Evolutionary conservation across 2,797 vertebrate species (phyloP).

Genomic region (Graptemys geographica): DNA sequence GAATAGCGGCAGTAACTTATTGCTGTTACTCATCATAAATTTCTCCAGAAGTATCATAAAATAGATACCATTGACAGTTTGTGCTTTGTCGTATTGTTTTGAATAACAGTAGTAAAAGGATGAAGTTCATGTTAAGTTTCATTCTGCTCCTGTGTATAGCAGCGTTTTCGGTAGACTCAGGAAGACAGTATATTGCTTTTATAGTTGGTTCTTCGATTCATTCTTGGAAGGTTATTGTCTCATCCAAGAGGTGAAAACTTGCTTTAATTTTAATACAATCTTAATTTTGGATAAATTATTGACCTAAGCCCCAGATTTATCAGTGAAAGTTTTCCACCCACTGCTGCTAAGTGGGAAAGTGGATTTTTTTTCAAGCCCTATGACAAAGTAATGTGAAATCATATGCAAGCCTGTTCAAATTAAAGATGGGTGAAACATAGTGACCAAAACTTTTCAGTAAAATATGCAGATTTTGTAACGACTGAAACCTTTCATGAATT

Average conservation of each 20-base stretch:
- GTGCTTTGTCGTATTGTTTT: not conserved
- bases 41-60: too few species aligned
- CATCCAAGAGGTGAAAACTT: slow-evolving; percentile 55
- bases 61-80: too few species aligned
- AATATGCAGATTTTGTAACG: too few species aligned
- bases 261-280: slow-evolving; percentile 56
- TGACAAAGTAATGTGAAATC: slow-evolving; percentile 43
- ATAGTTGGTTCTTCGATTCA: slow-evolving; percentile 51
- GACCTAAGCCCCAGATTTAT: slow-evolving; percentile 33
- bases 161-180: slow-evolving; percentile 40
- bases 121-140: slow-evolving; percentile 1
- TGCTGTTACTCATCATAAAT: not conserved
- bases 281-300: slow-evolving; percentile 57
- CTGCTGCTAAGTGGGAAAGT: slow-evolving; percentile 17
- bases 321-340: slow-evolving; percentile 55
- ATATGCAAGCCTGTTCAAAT: not conserved
- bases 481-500: too few species aligned
- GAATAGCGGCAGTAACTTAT: slow-evolving; percentile 49
- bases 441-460: too few species aligned
- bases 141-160: slow-evolving; percentile 6
- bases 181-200: slow-evolving; percentile 47
- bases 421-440: too few species aligned
- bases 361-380: slow-evolving; percentile 5
- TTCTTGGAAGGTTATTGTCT: slow-evolving; percentile 64
- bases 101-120: not conserved